Conservation (phyloP, 2,888 invertebrate genomes). For the Volucella bombylans region DNA sequence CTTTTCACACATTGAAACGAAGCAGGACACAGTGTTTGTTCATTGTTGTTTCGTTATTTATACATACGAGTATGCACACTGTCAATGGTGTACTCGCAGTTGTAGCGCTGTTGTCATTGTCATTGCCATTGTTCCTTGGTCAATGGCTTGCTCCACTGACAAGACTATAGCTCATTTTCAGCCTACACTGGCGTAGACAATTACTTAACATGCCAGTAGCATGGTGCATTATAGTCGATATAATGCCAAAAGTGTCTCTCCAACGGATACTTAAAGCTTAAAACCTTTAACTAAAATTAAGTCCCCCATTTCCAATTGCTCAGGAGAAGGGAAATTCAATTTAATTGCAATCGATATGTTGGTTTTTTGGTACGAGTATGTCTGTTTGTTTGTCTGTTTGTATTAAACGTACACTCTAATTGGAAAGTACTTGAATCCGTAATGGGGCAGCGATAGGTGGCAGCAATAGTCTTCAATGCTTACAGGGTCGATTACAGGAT, state of each 20-base stretch:
- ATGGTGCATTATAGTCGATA: neutral
- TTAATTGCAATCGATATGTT: neutral
- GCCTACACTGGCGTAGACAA: conserved; percentile 4
- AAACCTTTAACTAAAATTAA: conserved; percentile 1
- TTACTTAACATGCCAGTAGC: conserved; percentile 16
- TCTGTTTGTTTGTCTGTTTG: neutral
- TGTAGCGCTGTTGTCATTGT: no score
- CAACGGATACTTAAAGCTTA: neutral
- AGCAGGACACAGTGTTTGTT: neutral
- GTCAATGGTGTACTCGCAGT: no score
- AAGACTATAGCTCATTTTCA: neutral
- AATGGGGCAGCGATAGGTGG: neutral
- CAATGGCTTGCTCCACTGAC: neutral
- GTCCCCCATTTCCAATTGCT: neutral
- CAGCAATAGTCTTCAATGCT: neutral
- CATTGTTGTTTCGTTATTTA: neutral
- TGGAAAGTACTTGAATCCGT: conserved; percentile 17
- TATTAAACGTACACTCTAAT: neutral
- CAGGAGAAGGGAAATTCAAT: conserved; percentile 8
- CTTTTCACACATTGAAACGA: conserved; percentile 17
- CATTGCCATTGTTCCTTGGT: neutral
- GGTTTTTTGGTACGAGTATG: no score
- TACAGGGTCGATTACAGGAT: no score
- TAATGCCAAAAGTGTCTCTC: neutral
- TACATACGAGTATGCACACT: no score